phyloP scores from a whole-genome alignment of 35 echinoderm and acorn worm species.

The Apostichopus japonicus region DNA sequence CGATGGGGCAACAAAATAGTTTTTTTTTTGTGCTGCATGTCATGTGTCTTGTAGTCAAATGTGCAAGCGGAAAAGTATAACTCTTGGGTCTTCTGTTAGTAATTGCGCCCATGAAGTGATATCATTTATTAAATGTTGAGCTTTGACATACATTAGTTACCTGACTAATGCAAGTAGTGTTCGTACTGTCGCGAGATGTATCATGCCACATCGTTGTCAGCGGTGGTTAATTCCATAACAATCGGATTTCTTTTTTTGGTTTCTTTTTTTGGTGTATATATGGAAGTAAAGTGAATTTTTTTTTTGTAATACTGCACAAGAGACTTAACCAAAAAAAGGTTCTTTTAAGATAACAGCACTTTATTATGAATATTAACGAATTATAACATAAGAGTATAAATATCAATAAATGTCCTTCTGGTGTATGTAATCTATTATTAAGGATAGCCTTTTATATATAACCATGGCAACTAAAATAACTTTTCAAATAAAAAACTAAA shows the following conservation, averaged over 20 bases:
- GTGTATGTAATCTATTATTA: background rate
- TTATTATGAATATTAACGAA: background rate
- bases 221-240: conserved; percentile 9
- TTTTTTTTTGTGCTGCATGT: conserved; percentile 46
- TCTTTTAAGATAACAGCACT: background rate
- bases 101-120: background rate
- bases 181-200: background rate
- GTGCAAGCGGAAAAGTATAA: background rate
- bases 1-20: background rate
- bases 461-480: too few relatives aligned
- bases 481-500: too few relatives aligned
- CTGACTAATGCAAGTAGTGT: background rate
- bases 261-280: background rate
- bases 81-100: background rate
- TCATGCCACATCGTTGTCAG: background rate
- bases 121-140: background rate
- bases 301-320: conserved; percentile 28
- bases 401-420: background rate
- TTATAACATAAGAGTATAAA: background rate
- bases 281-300: conserved; percentile 11
- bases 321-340: background rate
- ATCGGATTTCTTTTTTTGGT: background rate
- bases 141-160: background rate
- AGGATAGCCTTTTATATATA: conserved; percentile 5
- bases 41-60: conserved; percentile 15